A percentile compares a stretch with the other conserved stretches of the same genome.
Evolutionary conservation across 2,797 vertebrate genomes (phyloP).

Genomic region (Florisuga fusca): DNA sequence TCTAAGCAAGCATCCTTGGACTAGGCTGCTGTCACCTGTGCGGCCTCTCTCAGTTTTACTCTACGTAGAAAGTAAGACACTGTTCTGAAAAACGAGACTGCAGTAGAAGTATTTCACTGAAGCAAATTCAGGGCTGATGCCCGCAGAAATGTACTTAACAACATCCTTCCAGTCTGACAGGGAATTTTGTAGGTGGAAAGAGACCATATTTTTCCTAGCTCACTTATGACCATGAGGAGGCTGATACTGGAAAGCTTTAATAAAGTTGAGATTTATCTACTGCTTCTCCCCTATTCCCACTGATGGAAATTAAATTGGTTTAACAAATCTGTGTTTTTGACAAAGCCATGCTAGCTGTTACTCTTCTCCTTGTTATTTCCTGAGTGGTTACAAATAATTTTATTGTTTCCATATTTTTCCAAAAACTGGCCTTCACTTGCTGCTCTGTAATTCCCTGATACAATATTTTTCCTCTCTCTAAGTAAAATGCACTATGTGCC

Average conservation of each 20-base stretch:
- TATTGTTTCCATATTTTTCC: slow-evolving; percentile 67
- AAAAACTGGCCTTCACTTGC: slow-evolving; percentile 61
- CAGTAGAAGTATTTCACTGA: not conserved
- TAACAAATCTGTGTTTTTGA: slow-evolving; percentile 70
- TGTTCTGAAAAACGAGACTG: not conserved
- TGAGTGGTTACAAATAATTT: slow-evolving; percentile 69
- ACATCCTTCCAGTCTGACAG: not conserved
- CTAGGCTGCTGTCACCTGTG: not conserved
- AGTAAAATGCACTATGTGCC: not conserved
- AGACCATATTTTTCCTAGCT: slow-evolving; percentile 14
- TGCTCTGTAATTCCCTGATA: slow-evolving; percentile 35
- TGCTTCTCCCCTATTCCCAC: slow-evolving; percentile 18
- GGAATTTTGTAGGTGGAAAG: slow-evolving; percentile 17
- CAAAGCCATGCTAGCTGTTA: slow-evolving; percentile 64
- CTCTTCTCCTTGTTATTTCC: slow-evolving; percentile 74
- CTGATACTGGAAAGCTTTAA: slow-evolving; percentile 47
- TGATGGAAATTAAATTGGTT: slow-evolving; percentile 67
- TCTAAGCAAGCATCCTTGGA: not conserved
- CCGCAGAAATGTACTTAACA: slow-evolving; percentile 22
- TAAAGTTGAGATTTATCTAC: slow-evolving; percentile 56
- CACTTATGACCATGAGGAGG: not conserved
- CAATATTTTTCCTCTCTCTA: slow-evolving; percentile 11
- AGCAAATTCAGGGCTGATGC: slow-evolving; percentile 32
- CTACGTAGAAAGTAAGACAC: not conserved
- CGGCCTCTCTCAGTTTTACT: not conserved